Percentiles rank a stretch among this genome's conserved stretches.
These are phyloP conservation scores for Blennius ocellaris DNA, from an alignment of 2,113 vertebrate species.

Conservation along the genomic window DNA sequence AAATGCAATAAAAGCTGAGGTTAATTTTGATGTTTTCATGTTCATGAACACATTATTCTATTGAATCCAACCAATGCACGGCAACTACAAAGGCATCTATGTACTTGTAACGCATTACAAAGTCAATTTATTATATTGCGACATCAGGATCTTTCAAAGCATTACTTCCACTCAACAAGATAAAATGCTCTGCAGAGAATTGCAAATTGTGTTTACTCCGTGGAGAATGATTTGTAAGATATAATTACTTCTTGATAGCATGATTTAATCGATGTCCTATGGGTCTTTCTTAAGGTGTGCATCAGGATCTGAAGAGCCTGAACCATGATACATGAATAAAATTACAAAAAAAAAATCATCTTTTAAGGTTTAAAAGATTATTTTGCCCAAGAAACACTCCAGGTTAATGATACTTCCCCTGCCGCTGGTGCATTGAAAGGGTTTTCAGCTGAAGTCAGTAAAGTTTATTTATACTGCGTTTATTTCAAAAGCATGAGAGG, in stretches of 20 bases:
- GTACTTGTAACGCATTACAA: background rate
- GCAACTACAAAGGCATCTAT: background rate
- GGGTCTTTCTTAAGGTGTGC: background rate
- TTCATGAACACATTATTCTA: no score
- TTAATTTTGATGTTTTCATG: no score
- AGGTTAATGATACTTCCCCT: background rate
- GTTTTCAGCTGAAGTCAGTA: conserved; percentile 25
- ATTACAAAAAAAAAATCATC: background rate
- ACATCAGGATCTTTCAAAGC: background rate
- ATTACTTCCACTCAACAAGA: background rate
- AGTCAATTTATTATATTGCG: background rate
- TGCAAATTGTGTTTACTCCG: conserved; percentile 24
- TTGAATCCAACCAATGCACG: no score
- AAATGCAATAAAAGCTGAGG: no score
- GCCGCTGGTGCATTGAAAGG: background rate
- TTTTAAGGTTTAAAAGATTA: conserved; percentile 1
- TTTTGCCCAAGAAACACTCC: conserved; percentile 1
- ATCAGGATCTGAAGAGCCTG: background rate
- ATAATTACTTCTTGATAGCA: conserved; percentile 3
- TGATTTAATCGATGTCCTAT: background rate
- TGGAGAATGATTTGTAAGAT: conserved; percentile 4
- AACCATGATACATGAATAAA: no score
- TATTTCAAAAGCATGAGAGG: conserved; percentile 2
- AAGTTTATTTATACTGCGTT: conserved; percentile 11
- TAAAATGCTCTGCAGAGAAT: conserved; percentile 12